A percentile compares a stretch with the other conserved stretches of the same genome.
These are phyloP conservation scores for Palythoa grandis DNA, from an alignment of 92 coral and sea anemone species.

Conservation along the genomic window DNA sequence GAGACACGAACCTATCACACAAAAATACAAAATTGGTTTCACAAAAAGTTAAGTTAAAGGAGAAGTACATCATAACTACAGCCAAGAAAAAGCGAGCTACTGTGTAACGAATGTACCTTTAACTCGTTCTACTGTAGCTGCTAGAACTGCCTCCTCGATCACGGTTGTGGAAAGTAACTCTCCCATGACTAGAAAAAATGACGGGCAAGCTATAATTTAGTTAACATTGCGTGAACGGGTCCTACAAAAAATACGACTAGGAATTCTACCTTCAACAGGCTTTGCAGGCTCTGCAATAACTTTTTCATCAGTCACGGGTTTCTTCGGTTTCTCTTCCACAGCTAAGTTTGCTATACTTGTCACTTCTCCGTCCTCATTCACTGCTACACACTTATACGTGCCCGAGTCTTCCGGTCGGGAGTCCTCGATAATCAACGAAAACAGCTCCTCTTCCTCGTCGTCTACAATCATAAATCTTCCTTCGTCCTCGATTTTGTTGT, in stretches of 20 bases:
- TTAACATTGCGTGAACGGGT: not conserved
- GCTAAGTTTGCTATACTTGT: slow-evolving; percentile 57
- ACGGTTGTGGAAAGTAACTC: slow-evolving; percentile 27
- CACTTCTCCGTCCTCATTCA: slow-evolving; percentile 66
- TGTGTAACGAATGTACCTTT: not conserved
- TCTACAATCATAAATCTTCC: slow-evolving; percentile 80
- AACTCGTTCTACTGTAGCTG: slow-evolving; percentile 10
- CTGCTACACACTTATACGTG: slow-evolving; percentile 73
- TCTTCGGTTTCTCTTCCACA: slow-evolving; percentile 58
- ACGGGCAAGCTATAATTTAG: slow-evolving; percentile 3
- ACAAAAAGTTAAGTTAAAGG: too few species aligned
- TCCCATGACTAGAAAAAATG: slow-evolving; percentile 31
- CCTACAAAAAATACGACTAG: not conserved
- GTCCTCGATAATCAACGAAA: slow-evolving; percentile 77
- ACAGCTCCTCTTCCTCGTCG: slow-evolving; percentile 84
- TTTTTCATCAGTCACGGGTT: slow-evolving; percentile 60
- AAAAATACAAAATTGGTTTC: too few species aligned
- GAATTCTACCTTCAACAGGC: slow-evolving; percentile 65
- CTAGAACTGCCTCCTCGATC: slow-evolving; percentile 17
- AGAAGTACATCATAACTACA: not conserved
- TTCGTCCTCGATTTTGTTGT: slow-evolving; percentile 73
- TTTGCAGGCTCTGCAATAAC: slow-evolving; percentile 46
- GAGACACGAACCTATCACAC: too few species aligned
- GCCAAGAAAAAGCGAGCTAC: slow-evolving; percentile 3
- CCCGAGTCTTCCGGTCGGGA: slow-evolving; percentile 77